These are phyloP conservation scores for Craniophora ligustri DNA, from an alignment of 2,888 invertebrate species.

Conservation along the genomic window DNA sequence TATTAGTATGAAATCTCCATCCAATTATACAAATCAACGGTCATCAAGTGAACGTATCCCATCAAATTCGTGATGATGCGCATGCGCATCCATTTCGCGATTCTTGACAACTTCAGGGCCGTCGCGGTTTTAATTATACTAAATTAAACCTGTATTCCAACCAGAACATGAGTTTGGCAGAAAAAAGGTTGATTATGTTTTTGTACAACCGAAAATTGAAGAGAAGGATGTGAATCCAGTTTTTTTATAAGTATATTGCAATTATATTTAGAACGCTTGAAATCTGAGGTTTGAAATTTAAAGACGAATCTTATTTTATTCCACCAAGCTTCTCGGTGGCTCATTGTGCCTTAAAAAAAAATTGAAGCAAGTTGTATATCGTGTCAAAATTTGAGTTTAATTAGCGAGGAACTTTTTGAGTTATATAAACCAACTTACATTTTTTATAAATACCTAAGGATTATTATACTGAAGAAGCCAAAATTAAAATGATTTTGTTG, in stretches of 20 bases:
- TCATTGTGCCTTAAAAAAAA: too few relatives aligned
- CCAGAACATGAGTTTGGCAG: conserved; percentile 3
- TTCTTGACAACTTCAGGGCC: conserved; percentile 33
- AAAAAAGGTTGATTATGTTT: conserved; percentile 25
- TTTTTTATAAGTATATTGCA: conserved; percentile 1
- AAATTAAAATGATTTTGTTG: too few relatives aligned
- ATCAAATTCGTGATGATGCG: conserved; percentile 28
- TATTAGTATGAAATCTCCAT: not conserved
- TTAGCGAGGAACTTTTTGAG: too few relatives aligned
- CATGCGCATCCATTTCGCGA: conserved; percentile 20
- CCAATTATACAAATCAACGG: conserved; percentile 17
- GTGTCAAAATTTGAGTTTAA: too few relatives aligned
- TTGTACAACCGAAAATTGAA: conserved; percentile 22
- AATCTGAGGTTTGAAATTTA: too few relatives aligned
- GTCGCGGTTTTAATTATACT: conserved; percentile 26
- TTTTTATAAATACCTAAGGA: too few relatives aligned
- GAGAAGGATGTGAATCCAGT: conserved; percentile 30
- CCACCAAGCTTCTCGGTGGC: too few relatives aligned
- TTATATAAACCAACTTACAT: too few relatives aligned
- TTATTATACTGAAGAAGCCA: too few relatives aligned
- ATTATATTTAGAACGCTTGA: not conserved
- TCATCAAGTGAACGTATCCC: conserved; percentile 17
- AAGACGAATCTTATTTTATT: too few relatives aligned
- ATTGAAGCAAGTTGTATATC: too few relatives aligned
- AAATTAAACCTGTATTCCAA: conserved; percentile 33